Base-by-base conservation (phyloP, 2,888 invertebrate species). In the Ophion costatus region DNA sequence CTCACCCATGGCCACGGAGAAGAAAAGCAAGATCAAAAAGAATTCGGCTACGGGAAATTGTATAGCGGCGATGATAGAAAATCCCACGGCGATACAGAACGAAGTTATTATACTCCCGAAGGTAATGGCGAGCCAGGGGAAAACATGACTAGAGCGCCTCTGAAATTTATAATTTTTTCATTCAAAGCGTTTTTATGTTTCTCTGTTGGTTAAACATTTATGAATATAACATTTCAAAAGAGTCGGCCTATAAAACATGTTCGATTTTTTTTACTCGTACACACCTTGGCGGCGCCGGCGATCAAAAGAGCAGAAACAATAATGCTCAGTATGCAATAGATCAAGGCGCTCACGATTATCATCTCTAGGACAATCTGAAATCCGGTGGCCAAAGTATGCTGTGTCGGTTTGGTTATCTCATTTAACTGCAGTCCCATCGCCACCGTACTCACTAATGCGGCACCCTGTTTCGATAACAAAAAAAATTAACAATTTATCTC, bases 51-150 rank as follows among this genome's bases (percentile, higher is more conserved):
- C 7, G 6, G 75, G n/a, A 10, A 17, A 24, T 51, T 51, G 64
- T 29, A 42, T 42, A 24, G 38, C 61, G 24, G 61, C 22, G 7
- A 45, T 22, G 0, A 64, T 33, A 2, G 20, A 6, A 6, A 80
- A 6, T 22, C 38, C 56, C 4, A 71, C 4, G n/a, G 24, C 29
- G 24, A 59, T 0, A 33, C 77, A 42, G 10, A 77, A 0, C 7
- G 10, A 22, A 24, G 20, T 33, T n/a, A 66, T 9, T n/a, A 80
- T 56, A 14, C 63, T 56, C 0, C 71, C 22, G 59, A 80, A 73
- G 2, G 9, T 17, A 22, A 73, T 1, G 1, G 80, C 80, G 22
- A 84, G 56, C 80, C 80, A 84, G 17, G 83, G 83, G 20, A 80
- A 84, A 0, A 84, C 17, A 61, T 45, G 77, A 6, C 24, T 59